These are phyloP conservation scores for Neodiprion pinetum DNA, from an alignment of 1,140 invertebrate species.

Conservation along the genomic window DNA sequence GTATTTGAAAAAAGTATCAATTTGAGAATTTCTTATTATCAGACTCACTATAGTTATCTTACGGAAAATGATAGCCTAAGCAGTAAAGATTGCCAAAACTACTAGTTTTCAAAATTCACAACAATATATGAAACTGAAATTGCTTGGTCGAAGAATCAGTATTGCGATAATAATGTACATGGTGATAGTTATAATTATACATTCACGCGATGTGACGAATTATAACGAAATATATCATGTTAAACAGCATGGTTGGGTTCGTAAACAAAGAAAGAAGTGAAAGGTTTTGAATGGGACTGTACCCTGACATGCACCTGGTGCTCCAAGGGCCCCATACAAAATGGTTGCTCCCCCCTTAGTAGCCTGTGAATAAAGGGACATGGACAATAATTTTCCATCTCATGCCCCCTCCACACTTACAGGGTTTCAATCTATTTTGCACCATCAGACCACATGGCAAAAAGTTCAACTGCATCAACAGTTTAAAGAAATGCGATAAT, in stretches of 20 bases:
- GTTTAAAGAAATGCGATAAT: too few relatives aligned
- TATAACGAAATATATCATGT: constrained; percentile 23
- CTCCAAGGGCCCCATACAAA: constrained; percentile 55
- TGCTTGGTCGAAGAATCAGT: too few relatives aligned
- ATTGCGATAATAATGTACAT: too few relatives aligned
- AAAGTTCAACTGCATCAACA: background rate
- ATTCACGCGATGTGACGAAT: constrained; percentile 10
- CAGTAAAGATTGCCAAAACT: too few relatives aligned
- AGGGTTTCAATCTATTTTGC: constrained; percentile 3
- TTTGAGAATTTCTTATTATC: too few relatives aligned
- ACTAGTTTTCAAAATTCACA: too few relatives aligned
- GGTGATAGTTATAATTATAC: background rate
- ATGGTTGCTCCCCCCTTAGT: constrained; percentile 51
- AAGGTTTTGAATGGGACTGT: constrained; percentile 57
- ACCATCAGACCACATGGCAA: background rate
- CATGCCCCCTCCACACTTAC: constrained; percentile 30
- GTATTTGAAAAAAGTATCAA: too few relatives aligned
- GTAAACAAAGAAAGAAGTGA: constrained; percentile 51
- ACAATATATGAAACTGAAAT: too few relatives aligned
- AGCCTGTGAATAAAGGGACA: constrained; percentile 42
- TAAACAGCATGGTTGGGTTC: constrained; percentile 37
- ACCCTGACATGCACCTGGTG: constrained; percentile 57
- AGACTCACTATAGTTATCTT: too few relatives aligned
- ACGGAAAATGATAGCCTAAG: too few relatives aligned
- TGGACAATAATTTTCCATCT: constrained; percentile 55